These are phyloP conservation scores for Gnatocerus cornutus DNA, from an alignment of 2,888 invertebrate genomes.

Conservation along the genomic window DNA sequence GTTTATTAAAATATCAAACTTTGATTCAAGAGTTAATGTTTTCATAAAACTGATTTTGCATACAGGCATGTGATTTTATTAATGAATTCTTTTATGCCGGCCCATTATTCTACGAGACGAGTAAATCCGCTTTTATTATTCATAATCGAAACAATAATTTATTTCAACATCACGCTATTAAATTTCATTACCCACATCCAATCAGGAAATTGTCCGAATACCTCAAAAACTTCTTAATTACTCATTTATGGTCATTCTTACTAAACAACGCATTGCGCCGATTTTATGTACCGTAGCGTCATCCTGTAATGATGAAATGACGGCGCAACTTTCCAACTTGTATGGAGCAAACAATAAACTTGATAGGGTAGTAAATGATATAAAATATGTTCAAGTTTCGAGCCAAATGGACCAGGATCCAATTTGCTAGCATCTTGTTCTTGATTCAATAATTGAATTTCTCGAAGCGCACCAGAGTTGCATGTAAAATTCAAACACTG, in stretches of 20 bases:
- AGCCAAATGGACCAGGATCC: slow-evolving; percentile 24
- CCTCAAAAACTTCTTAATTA: too few relatives aligned
- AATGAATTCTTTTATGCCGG: neutral
- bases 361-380: slow-evolving; percentile 15
- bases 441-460: slow-evolving; percentile 27
- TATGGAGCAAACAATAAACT: slow-evolving; percentile 17
- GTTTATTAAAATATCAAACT: slow-evolving; percentile 15
- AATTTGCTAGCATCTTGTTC: slow-evolving; percentile 28
- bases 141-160: too few relatives aligned
- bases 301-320: slow-evolving; percentile 9
- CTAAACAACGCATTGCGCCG: slow-evolving; percentile 12
- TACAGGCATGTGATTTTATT: neutral
- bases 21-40: slow-evolving; percentile 1
- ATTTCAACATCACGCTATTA: too few relatives aligned
- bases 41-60: neutral
- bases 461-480: slow-evolving; percentile 4
- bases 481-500: slow-evolving; percentile 14
- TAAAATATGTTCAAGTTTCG: slow-evolving; percentile 17
- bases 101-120: too few relatives aligned
- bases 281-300: slow-evolving; percentile 33
- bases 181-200: too few relatives aligned
- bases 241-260: slow-evolving; percentile 5
- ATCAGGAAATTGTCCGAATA: too few relatives aligned
- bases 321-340: slow-evolving; percentile 18
- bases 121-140: too few relatives aligned